Percentiles rank a stretch among this genome's conserved stretches.
Evolutionary conservation across 2,113 vertebrate species (phyloP).

Genomic region (zebrafish (Danio rerio)): GRCz12tu NC_133182.1:35598501-35599000

Average conservation of each 20-base stretch:
- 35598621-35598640: slow-evolving; percentile 47
- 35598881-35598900: slow-evolving; percentile 78
- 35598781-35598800: slow-evolving; percentile 82
- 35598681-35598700: slow-evolving; percentile 79
- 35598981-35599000: slow-evolving; percentile 32
- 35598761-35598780: slow-evolving; percentile 82
- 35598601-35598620: slow-evolving; percentile 53
- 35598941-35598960: slow-evolving; percentile 55
- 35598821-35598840: slow-evolving; percentile 74
- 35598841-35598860: slow-evolving; percentile 74
- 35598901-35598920: slow-evolving; percentile 73
- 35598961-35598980: slow-evolving; percentile 69
- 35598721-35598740: slow-evolving; percentile 77
- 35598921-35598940: slow-evolving; percentile 47
- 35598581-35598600: slow-evolving; percentile 44
- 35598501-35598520: neutral
- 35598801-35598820: slow-evolving; percentile 78
- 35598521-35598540: slow-evolving; percentile 4
- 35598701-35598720: slow-evolving; percentile 80
- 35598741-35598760: slow-evolving; percentile 83
- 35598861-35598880: slow-evolving; percentile 76
- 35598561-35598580: neutral
- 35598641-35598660: slow-evolving; percentile 72
- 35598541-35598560: slow-evolving; percentile 25
- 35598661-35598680: slow-evolving; percentile 78